Evolutionary conservation across 1,140 invertebrate species (phyloP).

Genomic region (Cataglyphis hispanica): DNA sequence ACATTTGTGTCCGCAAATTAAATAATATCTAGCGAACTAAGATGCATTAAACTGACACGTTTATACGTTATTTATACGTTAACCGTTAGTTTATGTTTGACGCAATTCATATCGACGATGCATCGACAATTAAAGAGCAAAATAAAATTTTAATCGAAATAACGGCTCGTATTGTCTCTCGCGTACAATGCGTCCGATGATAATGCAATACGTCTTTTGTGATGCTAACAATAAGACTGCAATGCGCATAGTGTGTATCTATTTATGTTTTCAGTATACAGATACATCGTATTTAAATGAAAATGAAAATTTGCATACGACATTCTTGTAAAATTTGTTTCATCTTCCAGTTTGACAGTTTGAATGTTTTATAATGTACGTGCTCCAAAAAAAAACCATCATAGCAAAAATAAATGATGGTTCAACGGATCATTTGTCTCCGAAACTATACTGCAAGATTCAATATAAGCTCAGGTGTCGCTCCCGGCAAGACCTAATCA

Average conservation of each 20-base stretch:
- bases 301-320: neutral
- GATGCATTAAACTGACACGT: neutral
- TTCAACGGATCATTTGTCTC: constrained; percentile 58
- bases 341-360: neutral
- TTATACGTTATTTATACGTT: neutral
- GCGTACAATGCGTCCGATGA: constrained; percentile 8
- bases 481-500: constrained; percentile 58
- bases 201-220: constrained; percentile 19
- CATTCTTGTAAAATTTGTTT: neutral
- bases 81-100: constrained; percentile 55
- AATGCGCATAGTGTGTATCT: neutral
- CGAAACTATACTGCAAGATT: constrained; percentile 52
- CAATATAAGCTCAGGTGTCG: constrained; percentile 53
- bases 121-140: constrained; percentile 23
- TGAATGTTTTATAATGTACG: neutral
- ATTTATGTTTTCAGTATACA: neutral
- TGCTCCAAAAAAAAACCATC: neutral
- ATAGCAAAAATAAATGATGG: constrained; percentile 45
- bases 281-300: neutral
- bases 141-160: constrained; percentile 48
- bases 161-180: constrained; percentile 39
- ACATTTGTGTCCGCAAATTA: neutral
- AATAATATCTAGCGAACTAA: neutral
- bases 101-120: neutral
- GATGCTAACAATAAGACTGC: neutral